Base-by-base conservation (phyloP, 92 coral and sea anemone genomes). In the Galaxea fascicularis region DNA sequence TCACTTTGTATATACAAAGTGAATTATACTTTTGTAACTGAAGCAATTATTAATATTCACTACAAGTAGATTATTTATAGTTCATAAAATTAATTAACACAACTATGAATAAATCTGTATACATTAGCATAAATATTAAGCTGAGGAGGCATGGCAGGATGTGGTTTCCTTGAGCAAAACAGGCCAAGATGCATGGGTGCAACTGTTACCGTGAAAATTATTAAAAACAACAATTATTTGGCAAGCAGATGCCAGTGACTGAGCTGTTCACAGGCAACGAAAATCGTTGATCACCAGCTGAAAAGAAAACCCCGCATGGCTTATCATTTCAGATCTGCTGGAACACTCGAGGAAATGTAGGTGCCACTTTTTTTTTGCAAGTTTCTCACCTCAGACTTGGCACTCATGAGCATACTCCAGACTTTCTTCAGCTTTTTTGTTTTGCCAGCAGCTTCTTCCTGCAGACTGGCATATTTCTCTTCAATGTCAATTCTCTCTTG, bases 401-500 rank as follows among this genome's bases (percentile, higher is more conserved):
- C 99, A 90, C 99, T 96, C 97, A 86, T 92, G 14, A 96, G 85
- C 99, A 96, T 96, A 8, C 87, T 94, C 99, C 99, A 96, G 66
- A 96, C 99, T 86, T 96, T 96, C 93, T 96, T 96, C 54, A 96
- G 90, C 70, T 96, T 96, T 88, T 96, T 96, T 1, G 99, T 94
- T 83, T 96, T 96, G 14, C 99, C 99, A 4, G 99, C 95, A 58
- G 99, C 99, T 28, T 93, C 99, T 77, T 96, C 99, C 79, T 96
- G 99, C 31, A 96, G 90, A 68, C 84, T 95, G 62, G 99, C 99
- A 87, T 96, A 96, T 79, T 96, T 96, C 76, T 96, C 99, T 59
- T 96, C 99, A 64, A 96, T 94, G 86, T 96, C 98, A n/a, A 96
- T 79, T 76, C 98, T 90, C 73, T 96, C 99, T 96, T 96, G 99